A percentile compares a stretch with the other conserved stretches of the same genome.
Conservation (phyloP, 2,797 vertebrate species). For the Lacerta viridis region DNA sequence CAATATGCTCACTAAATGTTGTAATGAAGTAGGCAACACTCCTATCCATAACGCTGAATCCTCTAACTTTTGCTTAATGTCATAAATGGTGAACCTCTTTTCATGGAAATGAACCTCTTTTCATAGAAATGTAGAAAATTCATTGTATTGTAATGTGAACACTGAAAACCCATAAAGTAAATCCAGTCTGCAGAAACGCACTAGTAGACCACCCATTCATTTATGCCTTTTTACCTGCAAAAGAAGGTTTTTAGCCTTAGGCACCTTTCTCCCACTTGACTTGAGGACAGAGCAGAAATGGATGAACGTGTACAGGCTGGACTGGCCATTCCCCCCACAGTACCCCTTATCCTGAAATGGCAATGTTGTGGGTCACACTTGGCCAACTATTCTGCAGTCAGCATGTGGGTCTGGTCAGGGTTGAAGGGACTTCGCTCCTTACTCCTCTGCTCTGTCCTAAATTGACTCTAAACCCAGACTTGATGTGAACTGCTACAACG, state of each 20-base stretch:
- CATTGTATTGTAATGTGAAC: neutral
- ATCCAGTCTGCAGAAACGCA: neutral
- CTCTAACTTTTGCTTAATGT: neutral
- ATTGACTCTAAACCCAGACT: neutral
- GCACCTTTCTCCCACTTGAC: neutral
- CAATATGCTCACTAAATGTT: slow-evolving; percentile 1
- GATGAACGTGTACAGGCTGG: neutral
- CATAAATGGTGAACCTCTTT: neutral
- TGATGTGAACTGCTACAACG: neutral
- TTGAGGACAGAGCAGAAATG: neutral
- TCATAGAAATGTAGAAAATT: slow-evolving; percentile 15
- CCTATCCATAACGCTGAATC: neutral
- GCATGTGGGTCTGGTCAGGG: neutral
- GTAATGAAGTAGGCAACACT: neutral
- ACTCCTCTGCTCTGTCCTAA: neutral
- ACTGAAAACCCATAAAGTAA: neutral
- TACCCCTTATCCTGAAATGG: neutral
- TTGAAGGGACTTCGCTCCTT: neutral
- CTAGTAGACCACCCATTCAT: neutral
- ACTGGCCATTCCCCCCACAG: no score
- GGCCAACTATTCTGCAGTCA: neutral
- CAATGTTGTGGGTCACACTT: neutral
- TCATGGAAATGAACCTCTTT: neutral
- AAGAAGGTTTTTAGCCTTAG: neutral
- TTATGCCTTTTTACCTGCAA: neutral